Percentiles rank a stretch among this genome's conserved stretches.
Conservation (phyloP, 1,140 invertebrate species). For the Bombus ignitus region DNA sequence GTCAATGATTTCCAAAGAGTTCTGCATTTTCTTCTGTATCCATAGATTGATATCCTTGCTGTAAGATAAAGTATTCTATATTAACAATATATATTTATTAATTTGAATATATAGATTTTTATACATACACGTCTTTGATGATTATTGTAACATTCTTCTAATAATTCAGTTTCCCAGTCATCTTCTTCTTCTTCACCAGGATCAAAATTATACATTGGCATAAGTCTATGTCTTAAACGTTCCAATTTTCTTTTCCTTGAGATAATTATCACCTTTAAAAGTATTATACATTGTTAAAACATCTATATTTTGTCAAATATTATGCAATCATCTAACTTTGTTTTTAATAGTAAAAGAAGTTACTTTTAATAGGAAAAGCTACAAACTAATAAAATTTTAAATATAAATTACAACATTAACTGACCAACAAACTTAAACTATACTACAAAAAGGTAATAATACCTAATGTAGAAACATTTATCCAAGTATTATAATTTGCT, state of each 20-base stretch:
- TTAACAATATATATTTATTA: conserved; percentile 35
- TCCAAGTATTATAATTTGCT: conserved; percentile 42
- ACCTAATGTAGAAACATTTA: conserved; percentile 47
- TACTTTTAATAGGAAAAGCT: conserved; percentile 15
- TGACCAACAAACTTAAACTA: conserved; percentile 22
- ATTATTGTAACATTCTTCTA: conserved; percentile 78
- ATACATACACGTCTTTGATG: conserved; percentile 79
- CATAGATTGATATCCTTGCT: conserved; percentile 81
- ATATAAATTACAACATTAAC: conserved; percentile 28
- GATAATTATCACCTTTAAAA: conserved; percentile 80
- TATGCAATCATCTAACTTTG: not conserved
- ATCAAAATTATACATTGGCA: conserved; percentile 88
- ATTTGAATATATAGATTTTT: not conserved
- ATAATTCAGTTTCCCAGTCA: conserved; percentile 86
- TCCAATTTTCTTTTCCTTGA: conserved; percentile 84
- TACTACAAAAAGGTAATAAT: conserved; percentile 34
- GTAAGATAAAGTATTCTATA: conserved; percentile 70
- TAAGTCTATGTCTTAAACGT: conserved; percentile 84
- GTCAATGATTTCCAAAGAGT: conserved; percentile 73
- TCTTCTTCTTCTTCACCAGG: conserved; percentile 84
- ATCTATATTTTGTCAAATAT: not conserved
- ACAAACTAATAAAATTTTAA: conserved; percentile 21
- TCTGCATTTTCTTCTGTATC: conserved; percentile 79
- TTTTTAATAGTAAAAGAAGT: conserved; percentile 28
- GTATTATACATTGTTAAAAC: conserved; percentile 16